phyloP scores from a whole-genome alignment of 2,888 invertebrate genomes.

The Sepioteuthis lessoniana region DNA sequence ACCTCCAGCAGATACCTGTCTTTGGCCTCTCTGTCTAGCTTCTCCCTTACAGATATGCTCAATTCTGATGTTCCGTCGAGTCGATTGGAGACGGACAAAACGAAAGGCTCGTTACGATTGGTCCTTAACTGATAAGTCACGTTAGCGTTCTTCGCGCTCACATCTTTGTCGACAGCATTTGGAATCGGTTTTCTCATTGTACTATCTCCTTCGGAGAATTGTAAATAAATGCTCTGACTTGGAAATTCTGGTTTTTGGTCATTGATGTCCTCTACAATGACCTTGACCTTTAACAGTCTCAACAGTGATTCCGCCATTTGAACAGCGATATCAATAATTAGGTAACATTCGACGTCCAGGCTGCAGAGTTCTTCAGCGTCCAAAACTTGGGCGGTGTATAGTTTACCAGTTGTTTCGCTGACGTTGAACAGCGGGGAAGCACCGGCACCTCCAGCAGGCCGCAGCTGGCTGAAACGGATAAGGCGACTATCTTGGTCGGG shows the following conservation, averaged over 20 bases:
- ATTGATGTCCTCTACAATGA: constrained; percentile 63
- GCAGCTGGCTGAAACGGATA: background rate
- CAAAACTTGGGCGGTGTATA: constrained; percentile 16
- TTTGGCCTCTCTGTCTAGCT: constrained; percentile 63
- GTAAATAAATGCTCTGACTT: constrained; percentile 55
- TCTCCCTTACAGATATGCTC: constrained; percentile 60
- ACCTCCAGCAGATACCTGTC: constrained; percentile 61
- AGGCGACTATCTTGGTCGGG: background rate
- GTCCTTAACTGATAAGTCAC: constrained; percentile 63
- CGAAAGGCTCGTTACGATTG: constrained; percentile 57
- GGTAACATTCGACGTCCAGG: constrained; percentile 36
- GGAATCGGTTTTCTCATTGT: constrained; percentile 57
- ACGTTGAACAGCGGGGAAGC: constrained; percentile 16
- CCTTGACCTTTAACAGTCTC: constrained; percentile 61
- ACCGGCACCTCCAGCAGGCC: background rate
- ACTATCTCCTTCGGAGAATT: constrained; percentile 60
- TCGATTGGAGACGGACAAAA: constrained; percentile 60
- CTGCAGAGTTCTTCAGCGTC: background rate
- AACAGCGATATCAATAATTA: constrained; percentile 62
- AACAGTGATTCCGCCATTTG: constrained; percentile 61
- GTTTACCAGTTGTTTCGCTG: constrained; percentile 6
- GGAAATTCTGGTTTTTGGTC: constrained; percentile 65
- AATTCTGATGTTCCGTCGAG: constrained; percentile 63
- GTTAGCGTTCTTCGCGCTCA: constrained; percentile 61
- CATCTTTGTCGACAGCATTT: constrained; percentile 63